Evolutionary conservation across 2,888 invertebrate species (phyloP).

Genomic region (Synergus gifuensis): DNA sequence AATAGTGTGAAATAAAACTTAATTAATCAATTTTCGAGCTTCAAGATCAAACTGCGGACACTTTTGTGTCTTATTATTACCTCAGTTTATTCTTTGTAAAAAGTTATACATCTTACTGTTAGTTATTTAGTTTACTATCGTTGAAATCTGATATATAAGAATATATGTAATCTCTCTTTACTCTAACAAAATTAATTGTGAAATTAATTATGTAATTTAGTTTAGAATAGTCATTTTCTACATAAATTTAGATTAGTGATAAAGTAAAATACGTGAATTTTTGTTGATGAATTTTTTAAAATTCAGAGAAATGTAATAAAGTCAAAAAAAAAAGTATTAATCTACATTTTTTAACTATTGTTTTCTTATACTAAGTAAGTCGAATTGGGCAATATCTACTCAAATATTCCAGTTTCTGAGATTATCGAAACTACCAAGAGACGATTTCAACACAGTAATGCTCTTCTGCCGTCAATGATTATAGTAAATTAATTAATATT

Average conservation of each 20-base stretch:
- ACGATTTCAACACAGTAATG: slow-evolving; percentile 3
- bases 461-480: background rate
- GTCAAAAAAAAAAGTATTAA: no score
- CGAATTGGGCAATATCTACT: no score
- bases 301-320: no score
- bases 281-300: no score
- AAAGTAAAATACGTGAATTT: no score
- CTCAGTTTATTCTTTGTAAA: background rate
- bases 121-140: background rate
- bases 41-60: background rate
- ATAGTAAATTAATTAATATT: no score
- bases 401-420: no score
- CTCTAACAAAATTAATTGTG: background rate
- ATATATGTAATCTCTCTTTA: background rate
- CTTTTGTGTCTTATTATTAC: background rate
- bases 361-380: no score
- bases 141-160: background rate
- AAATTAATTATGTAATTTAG: background rate
- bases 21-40: background rate
- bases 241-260: background rate
- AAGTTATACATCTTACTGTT: background rate
- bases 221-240: background rate
- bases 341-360: no score
- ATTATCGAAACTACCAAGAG: background rate
- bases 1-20: background rate